Percentiles rank a stretch among this genome's conserved stretches.
phyloP scores from a whole-genome alignment of 1,140 invertebrate genomes.

The Meloidogyne chitwoodi region DNA sequence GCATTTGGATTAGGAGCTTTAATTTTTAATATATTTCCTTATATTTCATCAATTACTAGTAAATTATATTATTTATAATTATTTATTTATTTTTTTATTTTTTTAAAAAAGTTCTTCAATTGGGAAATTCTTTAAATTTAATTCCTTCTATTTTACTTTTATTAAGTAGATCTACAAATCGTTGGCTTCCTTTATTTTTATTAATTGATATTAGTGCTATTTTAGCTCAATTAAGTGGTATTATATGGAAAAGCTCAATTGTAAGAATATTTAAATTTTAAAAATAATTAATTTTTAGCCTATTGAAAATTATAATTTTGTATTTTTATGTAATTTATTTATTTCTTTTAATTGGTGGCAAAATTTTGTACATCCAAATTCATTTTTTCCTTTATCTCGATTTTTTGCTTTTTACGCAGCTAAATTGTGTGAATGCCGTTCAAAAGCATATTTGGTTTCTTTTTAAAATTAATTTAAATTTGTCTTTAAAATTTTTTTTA shows the following conservation, averaged over 20 bases:
- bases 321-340: conserved; percentile 43
- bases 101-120: conserved; percentile 36
- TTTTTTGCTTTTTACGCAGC: conserved; percentile 40
- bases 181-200: conserved; percentile 46
- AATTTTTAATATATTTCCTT: conserved; percentile 51
- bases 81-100: not conserved
- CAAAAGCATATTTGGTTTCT: conserved; percentile 46
- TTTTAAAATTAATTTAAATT: not conserved
- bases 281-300: conserved; percentile 41
- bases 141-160: conserved; percentile 44
- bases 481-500: too few relatives aligned
- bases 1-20: conserved; percentile 55
- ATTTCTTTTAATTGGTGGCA: conserved; percentile 59
- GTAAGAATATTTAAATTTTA: not conserved
- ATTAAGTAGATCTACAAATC: conserved; percentile 42
- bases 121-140: conserved; percentile 55
- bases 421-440: conserved; percentile 42
- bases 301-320: conserved; percentile 30
- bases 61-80: not conserved
- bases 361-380: conserved; percentile 54
- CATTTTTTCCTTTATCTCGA: conserved; percentile 52
- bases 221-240: conserved; percentile 42
- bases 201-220: conserved; percentile 50
- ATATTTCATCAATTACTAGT: conserved; percentile 47
- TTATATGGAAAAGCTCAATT: not conserved